Conservation (phyloP, 2,113 vertebrate species). For the Chauna torquata region DNA sequence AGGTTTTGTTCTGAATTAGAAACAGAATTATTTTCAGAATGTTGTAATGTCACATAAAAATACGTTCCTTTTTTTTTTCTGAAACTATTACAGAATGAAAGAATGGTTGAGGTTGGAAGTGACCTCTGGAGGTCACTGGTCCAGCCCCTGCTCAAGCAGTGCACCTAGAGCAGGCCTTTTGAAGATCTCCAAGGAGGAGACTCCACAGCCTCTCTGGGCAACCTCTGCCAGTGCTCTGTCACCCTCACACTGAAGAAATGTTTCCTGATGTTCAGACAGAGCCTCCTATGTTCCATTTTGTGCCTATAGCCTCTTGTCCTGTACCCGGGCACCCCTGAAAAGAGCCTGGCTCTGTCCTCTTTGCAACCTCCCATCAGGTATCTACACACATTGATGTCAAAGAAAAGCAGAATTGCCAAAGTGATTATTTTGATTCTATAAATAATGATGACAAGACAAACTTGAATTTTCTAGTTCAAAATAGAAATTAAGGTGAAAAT, state of each 20-base stretch:
- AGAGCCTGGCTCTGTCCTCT: neutral
- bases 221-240: neutral
- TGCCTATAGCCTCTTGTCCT: neutral
- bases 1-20: neutral
- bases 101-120: neutral
- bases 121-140: neutral
- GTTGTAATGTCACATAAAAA: neutral
- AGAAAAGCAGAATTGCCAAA: neutral
- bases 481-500: neutral
- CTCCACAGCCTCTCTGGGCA: neutral
- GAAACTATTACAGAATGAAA: neutral
- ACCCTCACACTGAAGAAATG: neutral
- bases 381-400: neutral
- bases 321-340: neutral
- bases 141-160: neutral
- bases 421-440: neutral
- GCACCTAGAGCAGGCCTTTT: neutral
- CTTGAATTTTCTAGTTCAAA: neutral
- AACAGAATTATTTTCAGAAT: neutral
- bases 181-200: neutral
- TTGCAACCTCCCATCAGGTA: neutral
- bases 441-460: neutral
- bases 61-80: neutral
- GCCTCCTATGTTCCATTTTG: neutral
- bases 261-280: neutral